phyloP scores from a whole-genome alignment of 2,797 vertebrate genomes.

The Myotis myotis region DNA sequence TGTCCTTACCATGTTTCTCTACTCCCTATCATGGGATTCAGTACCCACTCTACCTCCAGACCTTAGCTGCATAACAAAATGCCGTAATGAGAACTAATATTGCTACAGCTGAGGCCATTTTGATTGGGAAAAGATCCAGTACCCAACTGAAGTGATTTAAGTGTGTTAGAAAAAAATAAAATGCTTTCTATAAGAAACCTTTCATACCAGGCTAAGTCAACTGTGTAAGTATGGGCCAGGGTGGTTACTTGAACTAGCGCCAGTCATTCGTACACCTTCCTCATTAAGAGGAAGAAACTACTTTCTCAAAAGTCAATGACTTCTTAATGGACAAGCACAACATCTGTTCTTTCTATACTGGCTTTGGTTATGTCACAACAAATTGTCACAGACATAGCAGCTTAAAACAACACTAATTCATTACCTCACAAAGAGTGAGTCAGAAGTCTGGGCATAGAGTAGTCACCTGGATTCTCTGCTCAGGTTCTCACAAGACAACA shows the following conservation, averaged over 20 bases:
- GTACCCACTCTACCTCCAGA: not conserved
- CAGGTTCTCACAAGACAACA: not conserved
- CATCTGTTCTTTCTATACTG: not conserved
- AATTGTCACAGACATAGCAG: not conserved
- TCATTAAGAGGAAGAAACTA: not conserved
- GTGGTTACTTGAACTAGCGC: not conserved
- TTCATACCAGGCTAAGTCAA: not conserved
- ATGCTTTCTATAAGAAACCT: not conserved
- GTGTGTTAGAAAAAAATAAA: slow-evolving; percentile 31
- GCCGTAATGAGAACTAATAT: not conserved
- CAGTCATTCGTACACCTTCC: not conserved
- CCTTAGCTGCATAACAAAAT: not conserved
- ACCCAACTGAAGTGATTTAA: slow-evolving; percentile 31
- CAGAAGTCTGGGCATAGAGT: not conserved
- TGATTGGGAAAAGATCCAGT: not conserved
- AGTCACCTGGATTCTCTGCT: not conserved
- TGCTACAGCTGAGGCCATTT: not conserved
- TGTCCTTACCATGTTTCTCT: not conserved
- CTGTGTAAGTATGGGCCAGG: not conserved
- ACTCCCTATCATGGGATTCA: not conserved
- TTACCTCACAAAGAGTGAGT: not conserved
- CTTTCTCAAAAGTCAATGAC: slow-evolving; percentile 19
- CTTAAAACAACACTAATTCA: not conserved
- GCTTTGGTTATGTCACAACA: not conserved
- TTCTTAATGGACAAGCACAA: not conserved